These are phyloP conservation scores for Hyphantria cunea DNA, from an alignment of 1,140 invertebrate genomes.

Conservation along the genomic window DNA sequence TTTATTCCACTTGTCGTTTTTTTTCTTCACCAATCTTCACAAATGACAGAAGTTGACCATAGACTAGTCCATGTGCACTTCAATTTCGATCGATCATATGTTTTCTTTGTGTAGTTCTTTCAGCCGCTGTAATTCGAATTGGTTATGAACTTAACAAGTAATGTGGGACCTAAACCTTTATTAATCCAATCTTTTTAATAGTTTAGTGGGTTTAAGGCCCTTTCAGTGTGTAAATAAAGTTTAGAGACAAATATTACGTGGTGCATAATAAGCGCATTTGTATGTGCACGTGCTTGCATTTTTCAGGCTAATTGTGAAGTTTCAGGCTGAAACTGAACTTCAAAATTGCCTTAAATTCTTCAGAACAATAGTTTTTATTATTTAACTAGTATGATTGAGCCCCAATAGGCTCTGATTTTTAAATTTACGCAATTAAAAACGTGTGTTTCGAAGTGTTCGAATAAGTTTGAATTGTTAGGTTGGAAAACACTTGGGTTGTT, in stretches of 20 bases:
- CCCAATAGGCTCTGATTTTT: too few relatives aligned
- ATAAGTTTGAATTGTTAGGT: slow-evolving; percentile 51
- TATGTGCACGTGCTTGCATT: slow-evolving; percentile 77
- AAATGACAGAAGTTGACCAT: slow-evolving; percentile 61
- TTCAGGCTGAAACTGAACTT: slow-evolving; percentile 47
- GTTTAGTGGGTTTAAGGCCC: slow-evolving; percentile 3
- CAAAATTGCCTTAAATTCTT: slow-evolving; percentile 36
- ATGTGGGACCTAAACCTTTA: slow-evolving; percentile 14
- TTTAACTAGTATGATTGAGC: too few relatives aligned
- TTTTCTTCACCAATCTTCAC: slow-evolving; percentile 21
- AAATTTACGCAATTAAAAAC: slow-evolving; percentile 32
- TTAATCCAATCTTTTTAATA: slow-evolving; percentile 22
- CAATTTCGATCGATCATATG: slow-evolving; percentile 81
- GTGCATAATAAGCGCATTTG: slow-evolving; percentile 67
- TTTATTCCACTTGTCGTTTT: too few relatives aligned
- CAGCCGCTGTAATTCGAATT: slow-evolving; percentile 78
- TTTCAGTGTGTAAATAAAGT: slow-evolving; percentile 18
- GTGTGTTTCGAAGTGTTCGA: slow-evolving; percentile 39
- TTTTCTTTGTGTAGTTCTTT: slow-evolving; percentile 82
- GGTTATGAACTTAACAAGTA: slow-evolving; percentile 51
- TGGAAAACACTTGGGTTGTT: slow-evolving; percentile 66
- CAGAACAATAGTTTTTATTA: too few relatives aligned
- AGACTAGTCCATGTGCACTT: slow-evolving; percentile 79
- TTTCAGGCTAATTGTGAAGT: slow-evolving; percentile 65
- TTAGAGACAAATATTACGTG: slow-evolving; percentile 34